A percentile compares a stretch with the other conserved stretches of the same genome.
phyloP scores from a whole-genome alignment of 2,113 vertebrate species.

The Phycodurus eques region DNA sequence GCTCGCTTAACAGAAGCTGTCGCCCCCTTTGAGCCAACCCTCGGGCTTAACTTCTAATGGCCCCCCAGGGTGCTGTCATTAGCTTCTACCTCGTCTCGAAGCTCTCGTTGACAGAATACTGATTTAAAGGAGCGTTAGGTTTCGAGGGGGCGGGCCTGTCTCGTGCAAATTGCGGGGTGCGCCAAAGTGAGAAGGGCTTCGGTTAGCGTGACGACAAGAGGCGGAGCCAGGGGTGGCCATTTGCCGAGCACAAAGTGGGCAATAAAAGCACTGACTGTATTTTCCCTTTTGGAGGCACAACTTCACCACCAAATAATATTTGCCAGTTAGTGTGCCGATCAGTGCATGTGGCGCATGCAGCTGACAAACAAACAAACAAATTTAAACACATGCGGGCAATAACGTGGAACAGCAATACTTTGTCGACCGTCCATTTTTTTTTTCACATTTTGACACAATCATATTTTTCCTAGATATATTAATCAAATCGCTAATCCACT shows the following conservation, averaged over 20 bases:
- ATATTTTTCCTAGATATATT: no score
- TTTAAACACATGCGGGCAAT: no score
- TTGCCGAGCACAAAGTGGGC: neutral
- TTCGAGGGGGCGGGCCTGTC: neutral
- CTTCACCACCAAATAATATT: no score
- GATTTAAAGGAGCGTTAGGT: neutral
- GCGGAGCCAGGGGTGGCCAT: neutral
- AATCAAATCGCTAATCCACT: no score
- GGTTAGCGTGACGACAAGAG: neutral
- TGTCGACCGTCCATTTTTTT: no score
- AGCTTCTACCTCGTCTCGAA: slow-evolving; percentile 42
- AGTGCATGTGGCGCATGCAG: no score
- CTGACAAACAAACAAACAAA: no score
- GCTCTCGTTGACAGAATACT: slow-evolving; percentile 25
- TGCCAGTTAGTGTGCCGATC: no score
- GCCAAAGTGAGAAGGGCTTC: neutral
- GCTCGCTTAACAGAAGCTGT: slow-evolving; percentile 25
- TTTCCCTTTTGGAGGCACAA: no score
- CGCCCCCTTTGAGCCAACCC: slow-evolving; percentile 29
- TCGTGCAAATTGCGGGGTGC: neutral
- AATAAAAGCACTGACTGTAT: no score
- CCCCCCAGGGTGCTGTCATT: slow-evolving; percentile 40
- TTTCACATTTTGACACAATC: no score
- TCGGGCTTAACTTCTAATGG: slow-evolving; percentile 47
- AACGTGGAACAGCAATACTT: no score